Percentiles rank a stretch among this genome's conserved stretches.
phyloP scores from a whole-genome alignment of 2,888 invertebrate species.

The Molanna angustata region DNA sequence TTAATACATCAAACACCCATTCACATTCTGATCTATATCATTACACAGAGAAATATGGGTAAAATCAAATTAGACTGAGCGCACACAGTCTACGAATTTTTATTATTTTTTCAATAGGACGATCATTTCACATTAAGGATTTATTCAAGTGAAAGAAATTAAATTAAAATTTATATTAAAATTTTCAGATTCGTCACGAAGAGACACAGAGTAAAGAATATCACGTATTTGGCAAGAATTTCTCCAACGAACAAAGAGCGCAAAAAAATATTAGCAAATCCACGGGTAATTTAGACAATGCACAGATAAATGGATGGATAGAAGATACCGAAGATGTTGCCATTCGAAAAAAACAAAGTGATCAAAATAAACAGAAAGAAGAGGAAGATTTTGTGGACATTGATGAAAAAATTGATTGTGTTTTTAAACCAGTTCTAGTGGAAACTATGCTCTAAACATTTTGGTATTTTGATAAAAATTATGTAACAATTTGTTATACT shows the following conservation, averaged over 20 bases:
- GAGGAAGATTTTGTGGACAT: conserved; percentile 31
- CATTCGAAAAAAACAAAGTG: too few relatives aligned
- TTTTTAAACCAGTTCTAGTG: conserved; percentile 43
- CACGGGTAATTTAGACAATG: conserved; percentile 5
- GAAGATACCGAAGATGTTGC: too few relatives aligned
- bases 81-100: too few relatives aligned
- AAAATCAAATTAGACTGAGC: too few relatives aligned
- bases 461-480: not conserved
- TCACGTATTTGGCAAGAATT: conserved; percentile 38
- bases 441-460: conserved; percentile 39
- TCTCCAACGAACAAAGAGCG: not conserved
- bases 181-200: conserved; percentile 16
- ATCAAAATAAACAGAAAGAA: not conserved
- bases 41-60: too few relatives aligned
- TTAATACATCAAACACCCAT: too few relatives aligned
- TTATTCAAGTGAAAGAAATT: too few relatives aligned
- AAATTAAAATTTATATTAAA: not conserved
- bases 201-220: conserved; percentile 40
- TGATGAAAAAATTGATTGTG: conserved; percentile 50
- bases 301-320: not conserved
- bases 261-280: conserved; percentile 1
- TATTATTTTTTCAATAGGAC: too few relatives aligned
- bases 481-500: not conserved
- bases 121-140: too few relatives aligned
- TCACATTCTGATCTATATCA: too few relatives aligned